These are phyloP conservation scores for Brachyptera putata DNA, from an alignment of 2,888 invertebrate species.

Conservation along the genomic window DNA sequence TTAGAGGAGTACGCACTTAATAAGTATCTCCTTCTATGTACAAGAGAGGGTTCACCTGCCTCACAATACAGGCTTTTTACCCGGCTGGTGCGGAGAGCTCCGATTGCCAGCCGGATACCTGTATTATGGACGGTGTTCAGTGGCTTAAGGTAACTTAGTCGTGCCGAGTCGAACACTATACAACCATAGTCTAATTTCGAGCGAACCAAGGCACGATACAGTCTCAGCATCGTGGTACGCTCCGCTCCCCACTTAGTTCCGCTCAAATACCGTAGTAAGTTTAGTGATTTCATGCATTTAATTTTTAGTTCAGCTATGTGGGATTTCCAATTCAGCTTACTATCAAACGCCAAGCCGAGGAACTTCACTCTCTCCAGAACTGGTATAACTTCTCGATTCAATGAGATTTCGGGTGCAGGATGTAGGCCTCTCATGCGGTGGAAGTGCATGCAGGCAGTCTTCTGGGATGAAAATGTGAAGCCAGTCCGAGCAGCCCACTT, in stretches of 20 bases:
- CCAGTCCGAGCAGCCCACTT: conserved; percentile 12
- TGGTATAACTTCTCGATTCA: conserved; percentile 8
- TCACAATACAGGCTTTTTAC: background rate
- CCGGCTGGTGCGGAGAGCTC: conserved; percentile 13
- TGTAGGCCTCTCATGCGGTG: background rate
- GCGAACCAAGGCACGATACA: background rate
- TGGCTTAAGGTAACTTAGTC: background rate
- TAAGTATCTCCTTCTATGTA: background rate
- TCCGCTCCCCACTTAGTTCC: conserved; percentile 12
- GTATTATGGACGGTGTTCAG: background rate
- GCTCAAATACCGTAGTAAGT: conserved; percentile 9
- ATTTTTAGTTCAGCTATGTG: background rate
- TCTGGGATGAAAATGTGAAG: conserved; percentile 17
- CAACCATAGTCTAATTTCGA: conserved; percentile 4
- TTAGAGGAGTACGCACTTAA: too few relatives aligned
- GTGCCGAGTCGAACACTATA: background rate
- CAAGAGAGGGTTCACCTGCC: background rate
- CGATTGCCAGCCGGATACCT: background rate
- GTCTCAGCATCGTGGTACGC: background rate
- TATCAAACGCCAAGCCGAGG: background rate
- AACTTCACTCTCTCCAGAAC: background rate
- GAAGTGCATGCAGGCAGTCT: conserved; percentile 21
- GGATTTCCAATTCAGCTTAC: background rate
- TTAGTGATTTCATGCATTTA: conserved; percentile 10
- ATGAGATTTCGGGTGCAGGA: conserved; percentile 3